Conservation (phyloP, 2,888 invertebrate genomes). For the Cataglyphis livida region DNA sequence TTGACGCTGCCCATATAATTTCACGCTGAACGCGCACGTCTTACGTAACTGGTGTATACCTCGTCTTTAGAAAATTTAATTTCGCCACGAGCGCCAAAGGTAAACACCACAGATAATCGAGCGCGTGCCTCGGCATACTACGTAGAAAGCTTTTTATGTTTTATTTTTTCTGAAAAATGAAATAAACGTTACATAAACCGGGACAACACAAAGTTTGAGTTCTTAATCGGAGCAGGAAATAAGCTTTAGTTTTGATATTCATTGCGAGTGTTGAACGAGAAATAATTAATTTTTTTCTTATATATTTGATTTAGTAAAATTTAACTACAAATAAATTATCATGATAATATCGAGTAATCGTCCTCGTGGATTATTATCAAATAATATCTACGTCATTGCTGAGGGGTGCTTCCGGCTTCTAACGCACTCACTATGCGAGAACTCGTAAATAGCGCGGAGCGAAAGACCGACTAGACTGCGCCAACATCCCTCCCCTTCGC, state of each 20-base stretch:
- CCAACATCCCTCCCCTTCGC: conserved; percentile 49
- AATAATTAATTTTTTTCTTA: not conserved
- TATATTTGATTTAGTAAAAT: not conserved
- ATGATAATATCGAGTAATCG: not conserved
- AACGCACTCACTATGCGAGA: conserved; percentile 45
- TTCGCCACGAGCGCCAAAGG: conserved; percentile 36
- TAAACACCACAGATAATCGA: conserved; percentile 6
- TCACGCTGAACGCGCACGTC: conserved; percentile 65
- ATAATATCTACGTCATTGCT: conserved; percentile 20
- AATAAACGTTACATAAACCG: not conserved
- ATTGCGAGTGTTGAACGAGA: not conserved
- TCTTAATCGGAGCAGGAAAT: not conserved
- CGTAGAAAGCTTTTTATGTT: not conserved
- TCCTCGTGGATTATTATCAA: not conserved
- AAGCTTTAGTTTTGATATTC: not conserved
- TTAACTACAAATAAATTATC: not conserved
- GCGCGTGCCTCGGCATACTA: not conserved
- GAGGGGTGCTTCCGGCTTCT: conserved; percentile 60
- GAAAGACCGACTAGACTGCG: conserved; percentile 41
- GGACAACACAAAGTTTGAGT: not conserved
- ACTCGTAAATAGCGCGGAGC: conserved; percentile 42
- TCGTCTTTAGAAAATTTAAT: conserved; percentile 61
- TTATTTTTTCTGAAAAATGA: not conserved
- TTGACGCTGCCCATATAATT: conserved; percentile 72
- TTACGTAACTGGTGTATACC: conserved; percentile 4